phyloP scores from a whole-genome alignment of 1,140 invertebrate species.

The Asobara japonica region DNA sequence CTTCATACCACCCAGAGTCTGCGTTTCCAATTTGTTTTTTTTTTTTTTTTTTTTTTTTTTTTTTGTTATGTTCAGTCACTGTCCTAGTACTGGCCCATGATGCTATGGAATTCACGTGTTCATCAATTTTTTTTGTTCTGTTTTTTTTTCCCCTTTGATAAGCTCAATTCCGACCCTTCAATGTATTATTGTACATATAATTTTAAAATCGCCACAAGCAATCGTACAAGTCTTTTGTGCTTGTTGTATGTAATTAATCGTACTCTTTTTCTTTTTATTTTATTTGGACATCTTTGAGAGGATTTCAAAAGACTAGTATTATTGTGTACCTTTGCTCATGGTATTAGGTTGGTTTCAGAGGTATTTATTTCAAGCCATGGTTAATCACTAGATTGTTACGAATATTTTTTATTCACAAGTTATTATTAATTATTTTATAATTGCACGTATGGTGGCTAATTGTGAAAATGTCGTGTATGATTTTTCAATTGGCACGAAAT shows the following conservation, averaged over 20 bases:
- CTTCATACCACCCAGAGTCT: neutral
- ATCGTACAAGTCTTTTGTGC: neutral
- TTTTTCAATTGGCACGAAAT: neutral
- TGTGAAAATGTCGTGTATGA: neutral
- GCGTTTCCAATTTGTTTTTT: neutral
- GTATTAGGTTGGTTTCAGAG: conserved; percentile 1
- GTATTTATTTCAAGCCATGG: neutral
- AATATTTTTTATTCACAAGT: neutral
- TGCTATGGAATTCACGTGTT: neutral
- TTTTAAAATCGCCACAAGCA: neutral
- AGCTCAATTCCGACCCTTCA: neutral
- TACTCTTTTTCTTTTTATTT: neutral
- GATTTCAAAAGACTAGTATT: conserved; percentile 12
- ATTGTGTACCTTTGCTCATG: conserved; percentile 11
- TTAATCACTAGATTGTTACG: conserved; percentile 3
- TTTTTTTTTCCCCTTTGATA: no score
- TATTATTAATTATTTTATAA: conserved; percentile 3
- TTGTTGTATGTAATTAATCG: neutral
- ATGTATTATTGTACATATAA: conserved; percentile 20
- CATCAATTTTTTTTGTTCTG: neutral
- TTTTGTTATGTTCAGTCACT: neutral
- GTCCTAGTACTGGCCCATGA: neutral
- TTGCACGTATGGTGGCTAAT: neutral
- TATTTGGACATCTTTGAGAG: neutral
- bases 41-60: neutral